A percentile compares a stretch with the other conserved stretches of the same genome.
Conservation (phyloP, 1,140 invertebrate genomes). For the Melipona quadrifasciata region DNA sequence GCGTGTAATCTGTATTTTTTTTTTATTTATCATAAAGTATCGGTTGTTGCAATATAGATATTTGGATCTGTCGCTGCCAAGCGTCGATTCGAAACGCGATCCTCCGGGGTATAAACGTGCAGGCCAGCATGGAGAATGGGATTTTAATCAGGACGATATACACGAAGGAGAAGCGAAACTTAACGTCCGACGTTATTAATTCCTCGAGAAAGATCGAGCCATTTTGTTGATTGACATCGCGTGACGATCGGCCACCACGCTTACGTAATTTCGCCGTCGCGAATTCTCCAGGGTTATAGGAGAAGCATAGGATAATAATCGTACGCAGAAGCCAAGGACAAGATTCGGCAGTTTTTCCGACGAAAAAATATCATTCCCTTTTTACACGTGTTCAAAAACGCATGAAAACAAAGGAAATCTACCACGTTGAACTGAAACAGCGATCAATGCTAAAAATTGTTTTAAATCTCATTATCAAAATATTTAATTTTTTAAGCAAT, state of each 20-base stretch:
- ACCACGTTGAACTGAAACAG: no score
- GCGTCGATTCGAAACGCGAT: constrained; percentile 59
- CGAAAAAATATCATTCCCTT: no score
- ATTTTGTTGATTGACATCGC: constrained; percentile 75
- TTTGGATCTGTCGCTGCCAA: background rate
- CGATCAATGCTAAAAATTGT: no score
- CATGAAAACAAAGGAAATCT: no score
- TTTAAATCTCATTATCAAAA: no score
- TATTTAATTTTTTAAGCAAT: no score
- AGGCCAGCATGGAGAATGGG: constrained; percentile 17
- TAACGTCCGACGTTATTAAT: constrained; percentile 51
- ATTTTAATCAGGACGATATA: constrained; percentile 51
- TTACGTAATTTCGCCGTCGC: constrained; percentile 55
- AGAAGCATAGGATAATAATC: constrained; percentile 31
- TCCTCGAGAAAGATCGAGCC: constrained; percentile 58
- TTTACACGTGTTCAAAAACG: no score
- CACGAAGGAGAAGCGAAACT: constrained; percentile 13
- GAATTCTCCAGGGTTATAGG: constrained; percentile 60
- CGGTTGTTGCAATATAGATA: background rate
- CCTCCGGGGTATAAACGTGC: constrained; percentile 61
- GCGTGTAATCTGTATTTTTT: no score
- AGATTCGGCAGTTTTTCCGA: constrained; percentile 3
- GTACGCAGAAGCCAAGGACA: constrained; percentile 43
- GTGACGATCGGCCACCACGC: constrained; percentile 62
- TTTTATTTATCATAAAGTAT: background rate